Base-by-base conservation (phyloP, 2,888 invertebrate species). In the Odontocerum albicorne region DNA sequence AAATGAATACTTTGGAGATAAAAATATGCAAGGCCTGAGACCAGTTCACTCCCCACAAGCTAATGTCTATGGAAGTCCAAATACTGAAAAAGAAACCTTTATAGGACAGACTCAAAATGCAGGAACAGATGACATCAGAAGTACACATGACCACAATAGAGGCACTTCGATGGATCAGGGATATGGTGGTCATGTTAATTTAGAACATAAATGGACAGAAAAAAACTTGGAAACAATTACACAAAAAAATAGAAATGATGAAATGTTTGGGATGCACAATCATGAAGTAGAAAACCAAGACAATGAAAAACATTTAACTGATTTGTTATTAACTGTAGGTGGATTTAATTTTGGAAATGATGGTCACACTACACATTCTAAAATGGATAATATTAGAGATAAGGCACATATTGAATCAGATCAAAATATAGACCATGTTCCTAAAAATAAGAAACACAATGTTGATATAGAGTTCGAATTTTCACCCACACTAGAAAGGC, bases 301-400 rank as follows among this genome's bases (percentile, higher is more conserved):
- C 10, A 4, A 7, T 4, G 27, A 27, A 7, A 4, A 10, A 7
- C 27, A 27, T 35, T 36, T 51, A 15, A 33, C 19, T 10, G 51
- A 51, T 7, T 36, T 51, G 13, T 13, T 51, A 21, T 16, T 21
- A 4, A 16, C 21, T 20, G 21, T 51, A 22, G 38, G 43, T 36
- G 27, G 13, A 1, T 20, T 35, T 4, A 42, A 19, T 4, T 42
- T 36, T 2, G n/a, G 27, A 12, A 43, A 22, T 19, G 43, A 27
- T 39, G 49, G 35, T n/a, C 36, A 44, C 43, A 43, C 20, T 35
- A 44, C 51, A 12, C 27, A 33, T 10, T 51, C 51, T 12, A 51
- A 43, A 35, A 35, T 51, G 22, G 44, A 51, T 1, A 44, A 8
- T 6, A 21, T 51, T 10, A 40, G 12, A 4, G 4, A 20, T 4